These are phyloP conservation scores for Cephus cinctus DNA, from an alignment of 1,140 invertebrate species.

Conservation along the genomic window DNA sequence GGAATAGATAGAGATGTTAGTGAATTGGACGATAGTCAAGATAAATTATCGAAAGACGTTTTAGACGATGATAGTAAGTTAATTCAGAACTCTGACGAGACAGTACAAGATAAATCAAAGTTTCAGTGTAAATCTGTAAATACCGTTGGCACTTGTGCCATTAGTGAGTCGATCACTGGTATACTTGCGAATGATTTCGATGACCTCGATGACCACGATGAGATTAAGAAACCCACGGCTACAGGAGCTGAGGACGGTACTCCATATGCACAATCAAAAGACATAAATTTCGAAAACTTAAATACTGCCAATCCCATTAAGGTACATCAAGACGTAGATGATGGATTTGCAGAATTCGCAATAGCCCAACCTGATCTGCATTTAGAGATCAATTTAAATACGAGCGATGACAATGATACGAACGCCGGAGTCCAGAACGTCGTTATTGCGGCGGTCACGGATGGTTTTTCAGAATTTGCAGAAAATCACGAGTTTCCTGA, in stretches of 20 bases:
- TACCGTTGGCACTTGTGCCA: no score
- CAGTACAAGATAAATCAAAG: constrained; percentile 21
- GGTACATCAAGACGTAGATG: neutral
- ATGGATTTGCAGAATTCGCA: constrained; percentile 1
- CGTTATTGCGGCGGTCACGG: no score
- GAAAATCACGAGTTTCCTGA: neutral
- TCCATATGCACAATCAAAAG: constrained; percentile 22
- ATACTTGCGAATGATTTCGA: neutral
- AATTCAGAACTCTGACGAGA: constrained; percentile 12
- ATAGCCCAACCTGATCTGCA: neutral
- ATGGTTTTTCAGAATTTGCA: neutral
- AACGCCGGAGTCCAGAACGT: no score
- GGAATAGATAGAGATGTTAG: constrained; percentile 12
- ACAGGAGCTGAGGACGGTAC: neutral
- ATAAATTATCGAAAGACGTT: neutral
- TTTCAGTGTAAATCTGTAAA: constrained; percentile 25
- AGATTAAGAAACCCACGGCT: neutral
- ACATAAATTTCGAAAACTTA: constrained; percentile 9
- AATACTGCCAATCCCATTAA: constrained; percentile 9
- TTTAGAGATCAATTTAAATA: neutral
- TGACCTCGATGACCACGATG: neutral
- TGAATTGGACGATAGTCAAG: neutral
- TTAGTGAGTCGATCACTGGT: no score
- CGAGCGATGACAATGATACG: neutral
- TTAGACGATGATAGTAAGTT: constrained; percentile 2